These are phyloP conservation scores for Cathartes aura DNA, from an alignment of 2,113 vertebrate species.

Conservation along the genomic window DNA sequence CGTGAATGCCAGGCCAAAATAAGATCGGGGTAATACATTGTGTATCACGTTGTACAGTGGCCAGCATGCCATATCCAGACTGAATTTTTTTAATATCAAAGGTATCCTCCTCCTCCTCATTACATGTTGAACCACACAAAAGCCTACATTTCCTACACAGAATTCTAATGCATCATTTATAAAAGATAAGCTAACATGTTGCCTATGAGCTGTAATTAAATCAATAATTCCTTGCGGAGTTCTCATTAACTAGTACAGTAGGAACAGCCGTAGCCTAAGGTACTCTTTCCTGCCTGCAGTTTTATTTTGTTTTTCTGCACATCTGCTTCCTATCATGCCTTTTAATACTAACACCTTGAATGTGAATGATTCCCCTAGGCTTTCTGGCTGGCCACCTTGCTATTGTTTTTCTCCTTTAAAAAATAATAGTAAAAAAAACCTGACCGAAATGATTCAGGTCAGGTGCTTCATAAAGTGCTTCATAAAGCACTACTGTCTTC, in stretches of 20 bases:
- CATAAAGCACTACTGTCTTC: not conserved
- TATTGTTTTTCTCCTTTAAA: slow-evolving; percentile 18
- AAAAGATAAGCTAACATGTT: not conserved
- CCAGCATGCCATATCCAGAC: not conserved
- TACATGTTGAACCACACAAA: not conserved
- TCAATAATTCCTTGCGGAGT: not conserved
- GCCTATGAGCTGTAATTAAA: not conserved
- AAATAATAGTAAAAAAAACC: not conserved
- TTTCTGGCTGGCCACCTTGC: slow-evolving; percentile 44
- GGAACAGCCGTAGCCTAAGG: not conserved
- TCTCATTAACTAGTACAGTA: slow-evolving; percentile 15
- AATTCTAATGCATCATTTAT: not conserved
- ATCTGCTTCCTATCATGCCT: slow-evolving; percentile 61
- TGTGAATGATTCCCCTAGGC: not conserved
- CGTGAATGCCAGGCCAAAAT: not conserved
- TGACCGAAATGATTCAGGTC: not conserved
- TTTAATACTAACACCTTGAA: slow-evolving; percentile 56
- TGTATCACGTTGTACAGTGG: not conserved
- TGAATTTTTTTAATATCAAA: not conserved
- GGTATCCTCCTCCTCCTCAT: not conserved
- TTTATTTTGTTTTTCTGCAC: slow-evolving; percentile 44
- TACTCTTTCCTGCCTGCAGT: slow-evolving; percentile 10
- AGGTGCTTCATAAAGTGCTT: not conserved
- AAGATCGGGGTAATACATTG: not conserved
- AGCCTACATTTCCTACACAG: not conserved